Evolutionary conservation across 35 echinoderm and acorn worm species (phyloP).

Genomic region (Hemicentrotus pulcherrimus): DNA sequence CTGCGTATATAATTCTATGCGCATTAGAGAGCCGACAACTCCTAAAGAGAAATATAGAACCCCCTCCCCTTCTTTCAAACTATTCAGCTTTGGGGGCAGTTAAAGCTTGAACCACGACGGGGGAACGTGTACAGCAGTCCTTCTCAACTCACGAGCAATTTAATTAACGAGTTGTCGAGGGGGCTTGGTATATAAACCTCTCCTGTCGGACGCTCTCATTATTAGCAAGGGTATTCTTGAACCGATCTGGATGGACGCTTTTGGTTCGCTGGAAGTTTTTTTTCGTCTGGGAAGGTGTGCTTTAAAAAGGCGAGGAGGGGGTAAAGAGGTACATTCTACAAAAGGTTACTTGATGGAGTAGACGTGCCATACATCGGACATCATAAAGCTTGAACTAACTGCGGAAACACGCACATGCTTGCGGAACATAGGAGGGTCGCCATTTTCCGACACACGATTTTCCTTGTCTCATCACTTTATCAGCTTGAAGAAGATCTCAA

Average conservation of each 20-base stretch:
- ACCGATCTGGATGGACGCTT: neutral
- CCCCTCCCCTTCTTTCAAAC: neutral
- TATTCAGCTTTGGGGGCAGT: neutral
- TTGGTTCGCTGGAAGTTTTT: conserved; percentile 16
- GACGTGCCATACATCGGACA: neutral
- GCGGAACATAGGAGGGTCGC: neutral
- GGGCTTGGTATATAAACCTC: neutral
- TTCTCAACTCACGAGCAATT: neutral
- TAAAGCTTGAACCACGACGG: neutral
- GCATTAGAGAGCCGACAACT: neutral
- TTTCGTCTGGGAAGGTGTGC: neutral
- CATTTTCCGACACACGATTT: neutral
- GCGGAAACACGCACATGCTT: neutral
- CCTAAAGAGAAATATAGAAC: neutral
- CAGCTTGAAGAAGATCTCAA: too few relatives aligned
- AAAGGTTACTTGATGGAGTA: neutral
- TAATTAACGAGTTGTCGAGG: conserved; percentile 9
- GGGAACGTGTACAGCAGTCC: neutral
- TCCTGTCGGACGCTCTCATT: conserved; percentile 27
- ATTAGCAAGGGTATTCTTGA: neutral
- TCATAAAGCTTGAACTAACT: neutral
- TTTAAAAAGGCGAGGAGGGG: neutral
- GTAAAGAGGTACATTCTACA: too few relatives aligned
- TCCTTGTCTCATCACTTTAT: too few relatives aligned
- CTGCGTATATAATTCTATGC: neutral